Base-by-base conservation (phyloP, 2,797 vertebrate genomes). In the Catostomus latipinnis region DNA sequence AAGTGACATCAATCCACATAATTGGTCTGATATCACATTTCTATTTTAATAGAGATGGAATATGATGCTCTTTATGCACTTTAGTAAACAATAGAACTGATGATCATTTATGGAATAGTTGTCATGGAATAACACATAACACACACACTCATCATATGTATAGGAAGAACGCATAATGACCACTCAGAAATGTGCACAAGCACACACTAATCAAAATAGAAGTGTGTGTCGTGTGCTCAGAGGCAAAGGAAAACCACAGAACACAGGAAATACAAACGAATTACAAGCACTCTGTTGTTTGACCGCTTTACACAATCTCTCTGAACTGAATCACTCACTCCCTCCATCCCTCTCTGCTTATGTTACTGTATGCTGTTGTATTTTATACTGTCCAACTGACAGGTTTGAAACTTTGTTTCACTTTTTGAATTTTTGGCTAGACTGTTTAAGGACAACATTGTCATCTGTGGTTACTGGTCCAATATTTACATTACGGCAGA, bases 201-300 rank as follows among this genome's bases (percentile, higher is more conserved):
- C 6, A 6, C 8, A 45, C 14, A 11, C 46, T 34, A 34, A 16
- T 45, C 9, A 67, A 67, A 46, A 68, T 53, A 2, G 34, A 34
- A 22, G 48, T 4, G 14, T 62, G 43, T 50, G 13, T 60, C 43
- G 6, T 57, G 18, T 4, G 10, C 45, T 13, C 16, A 1, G 8
- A 57, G 50, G 46, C 56, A 65, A 68, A 83, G 61, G 58, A 60
- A 84, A 86, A 84, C 83, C 81, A 84, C 66, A 60, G 6, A 66
- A 4, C 14, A 84, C 85, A 87, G 86, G 88, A 88, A 89, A 85
- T 82, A 74, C 73, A 71, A 81, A 65, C 43, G 53, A 34, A 83
- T 74, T 60, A 87, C 66, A 89, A 71, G 53, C n/a, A 75, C 12
- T 0, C 69, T 57, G 50, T 84, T 84, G 81, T 76, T 61, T 54